phyloP scores from a whole-genome alignment of 2,888 invertebrate species.

The Ephialtes manifestator region DNA sequence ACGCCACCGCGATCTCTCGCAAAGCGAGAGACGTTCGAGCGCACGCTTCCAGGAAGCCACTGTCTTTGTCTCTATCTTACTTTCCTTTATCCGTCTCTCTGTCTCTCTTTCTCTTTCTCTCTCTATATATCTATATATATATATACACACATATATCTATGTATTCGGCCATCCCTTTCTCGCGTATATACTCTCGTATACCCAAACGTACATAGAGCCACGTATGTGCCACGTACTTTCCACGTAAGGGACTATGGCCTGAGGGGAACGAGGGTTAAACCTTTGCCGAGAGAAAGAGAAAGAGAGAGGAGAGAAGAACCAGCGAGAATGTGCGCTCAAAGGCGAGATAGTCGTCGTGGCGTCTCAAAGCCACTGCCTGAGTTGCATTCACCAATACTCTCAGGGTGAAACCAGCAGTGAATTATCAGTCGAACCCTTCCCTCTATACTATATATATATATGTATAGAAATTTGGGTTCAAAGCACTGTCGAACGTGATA shows the following conservation, averaged over 20 bases:
- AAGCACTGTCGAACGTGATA: neutral
- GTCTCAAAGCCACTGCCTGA: slow-evolving; percentile 17
- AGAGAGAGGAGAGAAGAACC: slow-evolving; percentile 1
- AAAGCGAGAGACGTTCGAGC: slow-evolving; percentile 60
- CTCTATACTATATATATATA: neutral
- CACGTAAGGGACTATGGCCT: slow-evolving; percentile 29
- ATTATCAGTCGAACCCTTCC: neutral
- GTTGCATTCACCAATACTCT: slow-evolving; percentile 21
- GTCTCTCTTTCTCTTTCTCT: neutral
- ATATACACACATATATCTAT: too few species aligned
- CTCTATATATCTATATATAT: neutral
- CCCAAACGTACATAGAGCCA: slow-evolving; percentile 33
- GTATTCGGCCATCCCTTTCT: slow-evolving; percentile 51
- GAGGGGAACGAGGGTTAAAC: slow-evolving; percentile 20
- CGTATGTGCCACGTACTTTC: slow-evolving; percentile 36
- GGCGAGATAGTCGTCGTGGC: slow-evolving; percentile 9
- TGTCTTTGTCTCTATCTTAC: slow-evolving; percentile 36
- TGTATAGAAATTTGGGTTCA: neutral
- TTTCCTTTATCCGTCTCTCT: slow-evolving; percentile 37
- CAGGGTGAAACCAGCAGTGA: neutral
- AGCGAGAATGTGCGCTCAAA: slow-evolving; percentile 22
- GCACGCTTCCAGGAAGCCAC: slow-evolving; percentile 59
- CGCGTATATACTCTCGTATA: slow-evolving; percentile 32
- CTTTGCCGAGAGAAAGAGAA: slow-evolving; percentile 14
- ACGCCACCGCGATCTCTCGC: slow-evolving; percentile 68